phyloP scores from a whole-genome alignment of 1,140 invertebrate genomes.

The Macrotrachela quadricornifera region DNA sequence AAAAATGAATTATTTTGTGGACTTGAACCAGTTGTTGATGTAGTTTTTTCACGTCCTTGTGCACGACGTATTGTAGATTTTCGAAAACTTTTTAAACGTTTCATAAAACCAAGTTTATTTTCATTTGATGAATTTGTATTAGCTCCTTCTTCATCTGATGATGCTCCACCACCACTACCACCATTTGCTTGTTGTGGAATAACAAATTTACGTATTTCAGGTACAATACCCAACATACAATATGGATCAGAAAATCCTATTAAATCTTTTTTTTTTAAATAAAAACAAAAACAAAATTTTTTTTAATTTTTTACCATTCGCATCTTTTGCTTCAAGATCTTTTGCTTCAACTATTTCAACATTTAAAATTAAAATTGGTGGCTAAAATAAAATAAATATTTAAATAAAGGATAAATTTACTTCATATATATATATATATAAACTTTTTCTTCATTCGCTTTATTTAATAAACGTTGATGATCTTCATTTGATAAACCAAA shows the following conservation, averaged over 20 bases:
- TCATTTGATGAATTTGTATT: too few species aligned
- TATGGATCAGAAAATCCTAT: constrained; percentile 76
- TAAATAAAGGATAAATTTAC: background rate
- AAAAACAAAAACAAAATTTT: too few species aligned
- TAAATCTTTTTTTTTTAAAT: too few species aligned
- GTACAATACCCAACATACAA: constrained; percentile 74
- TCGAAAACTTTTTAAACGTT: too few species aligned
- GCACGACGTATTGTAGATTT: too few species aligned
- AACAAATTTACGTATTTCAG: constrained; percentile 13
- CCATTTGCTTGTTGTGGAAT: too few species aligned
- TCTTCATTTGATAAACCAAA: constrained; percentile 56
- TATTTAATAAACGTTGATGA: constrained; percentile 54
- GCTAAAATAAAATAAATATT: constrained; percentile 32
- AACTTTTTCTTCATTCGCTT: constrained; percentile 68
- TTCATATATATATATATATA: too few species aligned
- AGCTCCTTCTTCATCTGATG: background rate
- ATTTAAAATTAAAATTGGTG: constrained; percentile 72
- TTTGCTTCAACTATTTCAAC: constrained; percentile 70
- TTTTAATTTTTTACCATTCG: constrained; percentile 35
- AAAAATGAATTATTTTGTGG: background rate
- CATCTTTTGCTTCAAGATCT: constrained; percentile 83
- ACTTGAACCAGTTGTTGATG: too few species aligned
- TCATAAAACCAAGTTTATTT: too few species aligned
- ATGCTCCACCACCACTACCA: too few species aligned
- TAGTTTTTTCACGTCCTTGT: too few species aligned